Conservation (phyloP, 2,113 vertebrate genomes). For the Sapayoa aenigma region DNA sequence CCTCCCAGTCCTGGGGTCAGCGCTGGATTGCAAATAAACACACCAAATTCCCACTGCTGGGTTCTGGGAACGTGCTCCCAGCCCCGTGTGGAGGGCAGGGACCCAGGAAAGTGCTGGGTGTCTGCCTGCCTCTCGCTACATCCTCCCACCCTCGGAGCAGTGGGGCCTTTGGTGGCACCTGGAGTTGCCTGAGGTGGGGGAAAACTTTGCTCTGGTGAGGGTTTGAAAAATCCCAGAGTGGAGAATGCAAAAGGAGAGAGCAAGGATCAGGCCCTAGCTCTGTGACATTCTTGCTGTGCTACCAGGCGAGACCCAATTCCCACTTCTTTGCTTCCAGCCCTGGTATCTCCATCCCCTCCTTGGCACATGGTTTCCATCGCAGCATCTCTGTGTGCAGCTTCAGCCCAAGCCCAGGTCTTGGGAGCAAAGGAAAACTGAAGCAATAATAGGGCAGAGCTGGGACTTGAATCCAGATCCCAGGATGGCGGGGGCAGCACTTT, state of each 20-base stretch:
- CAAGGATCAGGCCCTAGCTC: not conserved
- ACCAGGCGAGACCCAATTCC: not conserved
- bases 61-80: not conserved
- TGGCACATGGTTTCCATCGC: rapidly evolving
- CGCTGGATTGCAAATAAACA: slow-evolving; percentile 1
- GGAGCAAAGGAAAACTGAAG: not conserved
- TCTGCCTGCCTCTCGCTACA: not conserved
- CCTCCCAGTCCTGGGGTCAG: not conserved
- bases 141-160: not conserved
- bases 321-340: not conserved
- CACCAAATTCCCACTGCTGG: slow-evolving; percentile 17
- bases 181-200: not conserved
- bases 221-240: not conserved
- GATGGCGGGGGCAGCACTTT: not conserved
- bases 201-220: not conserved
- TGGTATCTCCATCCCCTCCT: not conserved
- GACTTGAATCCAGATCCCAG: not conserved
- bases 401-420: not conserved
- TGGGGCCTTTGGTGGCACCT: not conserved
- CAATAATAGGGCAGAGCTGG: not conserved
- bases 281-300: not conserved
- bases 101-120: not conserved
- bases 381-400: not conserved
- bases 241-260: not conserved
- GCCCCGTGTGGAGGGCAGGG: not conserved